These are phyloP conservation scores for Potorous gilbertii DNA, from an alignment of 2,797 vertebrate species.

Conservation along the genomic window DNA sequence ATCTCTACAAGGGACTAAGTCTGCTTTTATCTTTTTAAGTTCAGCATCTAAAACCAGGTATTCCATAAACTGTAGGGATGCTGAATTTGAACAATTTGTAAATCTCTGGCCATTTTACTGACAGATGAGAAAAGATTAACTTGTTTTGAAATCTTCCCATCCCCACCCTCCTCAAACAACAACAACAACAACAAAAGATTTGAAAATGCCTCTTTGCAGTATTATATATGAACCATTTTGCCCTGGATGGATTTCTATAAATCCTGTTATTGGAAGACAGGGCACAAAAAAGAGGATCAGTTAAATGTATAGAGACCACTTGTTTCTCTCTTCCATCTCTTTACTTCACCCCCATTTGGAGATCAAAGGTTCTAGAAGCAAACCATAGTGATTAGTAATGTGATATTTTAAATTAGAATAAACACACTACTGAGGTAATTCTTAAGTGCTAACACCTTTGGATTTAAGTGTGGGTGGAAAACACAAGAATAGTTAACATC, in stretches of 20 bases:
- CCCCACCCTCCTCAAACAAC: neutral
- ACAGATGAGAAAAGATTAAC: neutral
- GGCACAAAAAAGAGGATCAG: neutral
- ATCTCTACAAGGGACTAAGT: neutral
- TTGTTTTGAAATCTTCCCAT: neutral
- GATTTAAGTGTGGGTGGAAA: slow-evolving; percentile 32
- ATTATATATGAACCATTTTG: neutral
- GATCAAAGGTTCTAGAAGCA: slow-evolving; percentile 29
- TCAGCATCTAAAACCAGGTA: neutral
- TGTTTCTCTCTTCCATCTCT: slow-evolving; percentile 23
- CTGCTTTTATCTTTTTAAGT: neutral
- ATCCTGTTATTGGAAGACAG: neutral
- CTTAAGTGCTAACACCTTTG: slow-evolving; percentile 17
- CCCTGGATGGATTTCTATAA: neutral
- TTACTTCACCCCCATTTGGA: neutral
- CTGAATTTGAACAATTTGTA: neutral
- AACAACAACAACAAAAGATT: too few species aligned
- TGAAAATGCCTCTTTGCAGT: neutral
- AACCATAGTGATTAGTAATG: slow-evolving; percentile 3
- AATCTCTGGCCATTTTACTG: neutral
- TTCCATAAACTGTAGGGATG: neutral
- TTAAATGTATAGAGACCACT: neutral
- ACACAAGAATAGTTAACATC: slow-evolving; percentile 52
- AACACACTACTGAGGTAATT: neutral
- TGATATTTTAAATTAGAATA: neutral